These are phyloP conservation scores for Caenorhabditis uteleia DNA, from an alignment of 2,888 invertebrate species.

Conservation along the genomic window DNA sequence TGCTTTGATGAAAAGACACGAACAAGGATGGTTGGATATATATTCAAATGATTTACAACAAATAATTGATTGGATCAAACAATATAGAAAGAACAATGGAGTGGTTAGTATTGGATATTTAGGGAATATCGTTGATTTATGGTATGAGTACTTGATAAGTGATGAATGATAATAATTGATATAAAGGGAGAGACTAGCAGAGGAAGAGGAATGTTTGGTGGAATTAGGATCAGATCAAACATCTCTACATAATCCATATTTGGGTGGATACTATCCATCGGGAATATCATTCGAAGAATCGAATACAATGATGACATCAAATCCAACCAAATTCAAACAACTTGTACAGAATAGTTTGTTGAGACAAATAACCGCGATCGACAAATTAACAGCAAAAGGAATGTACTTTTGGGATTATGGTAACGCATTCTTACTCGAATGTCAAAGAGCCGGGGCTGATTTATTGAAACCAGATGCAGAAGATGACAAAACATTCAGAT, in stretches of 20 bases:
- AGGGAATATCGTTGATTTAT: conserved; percentile 75
- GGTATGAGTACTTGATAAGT: conserved; percentile 68
- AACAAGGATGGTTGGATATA: conserved; percentile 76
- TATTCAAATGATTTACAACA: conserved; percentile 71
- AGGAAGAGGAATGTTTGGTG: conserved; percentile 74
- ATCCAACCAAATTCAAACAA: conserved; percentile 73
- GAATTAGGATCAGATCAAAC: conserved; percentile 77
- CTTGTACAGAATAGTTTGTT: conserved; percentile 74
- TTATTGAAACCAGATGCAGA: conserved; percentile 69
- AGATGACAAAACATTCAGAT: conserved; percentile 73
- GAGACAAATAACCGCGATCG: conserved; percentile 75
- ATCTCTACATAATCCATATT: conserved; percentile 76
- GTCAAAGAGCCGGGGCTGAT: conserved; percentile 74
- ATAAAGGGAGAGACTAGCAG: conserved; percentile 73
- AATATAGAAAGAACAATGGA: conserved; percentile 64
- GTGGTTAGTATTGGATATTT: conserved; percentile 75
- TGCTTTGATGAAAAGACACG: conserved; percentile 74
- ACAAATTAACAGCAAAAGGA: conserved; percentile 72
- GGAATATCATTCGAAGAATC: conserved; percentile 73
- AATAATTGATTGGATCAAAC: conserved; percentile 60
- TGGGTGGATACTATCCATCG: conserved; percentile 71
- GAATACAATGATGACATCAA: conserved; percentile 72
- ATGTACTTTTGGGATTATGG: conserved; percentile 77
- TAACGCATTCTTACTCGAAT: conserved; percentile 76
- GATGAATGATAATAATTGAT: not conserved